A percentile compares a stretch with the other conserved stretches of the same genome.
These are phyloP conservation scores for Brachystomella parvula DNA, from an alignment of 1,140 invertebrate species.

Conservation along the genomic window DNA sequence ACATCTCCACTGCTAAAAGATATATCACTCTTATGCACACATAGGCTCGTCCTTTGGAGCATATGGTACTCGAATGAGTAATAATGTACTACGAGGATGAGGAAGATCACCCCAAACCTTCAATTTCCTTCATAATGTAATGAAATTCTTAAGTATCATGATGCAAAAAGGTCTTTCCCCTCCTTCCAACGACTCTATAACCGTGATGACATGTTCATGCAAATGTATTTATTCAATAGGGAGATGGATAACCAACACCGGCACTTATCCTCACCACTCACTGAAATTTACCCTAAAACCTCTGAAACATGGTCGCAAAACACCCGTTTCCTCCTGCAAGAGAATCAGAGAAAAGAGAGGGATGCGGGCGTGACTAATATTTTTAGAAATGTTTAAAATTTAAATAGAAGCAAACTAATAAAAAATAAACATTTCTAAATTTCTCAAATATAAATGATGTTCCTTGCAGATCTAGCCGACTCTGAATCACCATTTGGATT, in stretches of 20 bases:
- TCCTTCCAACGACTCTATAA: neutral
- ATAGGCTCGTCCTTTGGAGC: neutral
- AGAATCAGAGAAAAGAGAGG: neutral
- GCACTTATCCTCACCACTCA: neutral
- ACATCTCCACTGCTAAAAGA: slow-evolving; percentile 2
- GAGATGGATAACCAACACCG: neutral
- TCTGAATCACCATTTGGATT: no score
- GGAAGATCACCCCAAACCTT: neutral
- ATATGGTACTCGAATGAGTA: neutral
- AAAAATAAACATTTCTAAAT: no score
- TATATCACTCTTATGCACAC: neutral
- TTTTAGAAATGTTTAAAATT: no score
- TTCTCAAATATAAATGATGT: no score
- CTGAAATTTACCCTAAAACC: no score
- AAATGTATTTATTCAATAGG: neutral
- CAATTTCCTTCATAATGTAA: slow-evolving; percentile 4
- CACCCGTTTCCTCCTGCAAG: neutral
- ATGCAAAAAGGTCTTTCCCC: neutral
- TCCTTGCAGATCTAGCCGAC: no score
- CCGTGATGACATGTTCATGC: neutral
- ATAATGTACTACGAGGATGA: neutral
- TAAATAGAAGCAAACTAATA: no score
- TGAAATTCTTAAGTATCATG: neutral
- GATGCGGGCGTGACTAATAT: neutral
- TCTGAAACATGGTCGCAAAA: no score